These are phyloP conservation scores for Oncopodura yosiiana DNA, from an alignment of 1,140 invertebrate species.

Conservation along the genomic window DNA sequence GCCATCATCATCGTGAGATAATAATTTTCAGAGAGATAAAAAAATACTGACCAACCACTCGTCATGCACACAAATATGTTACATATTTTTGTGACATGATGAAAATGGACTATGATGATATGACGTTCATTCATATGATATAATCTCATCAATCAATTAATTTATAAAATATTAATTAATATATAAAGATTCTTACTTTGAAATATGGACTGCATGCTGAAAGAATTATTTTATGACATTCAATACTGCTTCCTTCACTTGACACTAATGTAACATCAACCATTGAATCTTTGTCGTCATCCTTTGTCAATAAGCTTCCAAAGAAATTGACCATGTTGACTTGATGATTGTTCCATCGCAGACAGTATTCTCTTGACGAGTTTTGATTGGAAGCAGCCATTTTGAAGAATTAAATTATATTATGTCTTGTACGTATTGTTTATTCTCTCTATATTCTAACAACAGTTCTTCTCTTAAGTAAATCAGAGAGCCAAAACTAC, in stretches of 20 bases:
- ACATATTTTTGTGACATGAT: too few relatives aligned
- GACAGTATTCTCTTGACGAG: slow-evolving; percentile 59
- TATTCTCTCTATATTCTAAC: too few relatives aligned
- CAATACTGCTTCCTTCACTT: slow-evolving; percentile 68
- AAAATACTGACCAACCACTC: too few relatives aligned
- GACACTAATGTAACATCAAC: slow-evolving; percentile 76
- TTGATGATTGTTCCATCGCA: slow-evolving; percentile 81
- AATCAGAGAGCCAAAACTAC: too few relatives aligned
- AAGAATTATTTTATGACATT: slow-evolving; percentile 74
- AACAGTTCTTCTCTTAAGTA: too few relatives aligned
- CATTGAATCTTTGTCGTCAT: slow-evolving; percentile 69
- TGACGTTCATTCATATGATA: not conserved
- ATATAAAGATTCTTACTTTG: slow-evolving; percentile 49
- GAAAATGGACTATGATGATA: not conserved
- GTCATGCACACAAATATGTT: too few relatives aligned
- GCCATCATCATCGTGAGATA: too few relatives aligned
- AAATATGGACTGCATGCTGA: slow-evolving; percentile 81
- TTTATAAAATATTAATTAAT: not conserved
- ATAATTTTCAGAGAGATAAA: too few relatives aligned
- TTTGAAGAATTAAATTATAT: too few relatives aligned
- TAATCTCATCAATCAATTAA: not conserved
- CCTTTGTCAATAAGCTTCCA: slow-evolving; percentile 60
- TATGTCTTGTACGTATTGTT: too few relatives aligned
- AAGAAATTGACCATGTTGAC: slow-evolving; percentile 80
- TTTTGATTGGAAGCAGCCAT: not conserved